Evolutionary conservation across 2,888 invertebrate species (phyloP).

Genomic region (Tenthredo distinguenda): DNA sequence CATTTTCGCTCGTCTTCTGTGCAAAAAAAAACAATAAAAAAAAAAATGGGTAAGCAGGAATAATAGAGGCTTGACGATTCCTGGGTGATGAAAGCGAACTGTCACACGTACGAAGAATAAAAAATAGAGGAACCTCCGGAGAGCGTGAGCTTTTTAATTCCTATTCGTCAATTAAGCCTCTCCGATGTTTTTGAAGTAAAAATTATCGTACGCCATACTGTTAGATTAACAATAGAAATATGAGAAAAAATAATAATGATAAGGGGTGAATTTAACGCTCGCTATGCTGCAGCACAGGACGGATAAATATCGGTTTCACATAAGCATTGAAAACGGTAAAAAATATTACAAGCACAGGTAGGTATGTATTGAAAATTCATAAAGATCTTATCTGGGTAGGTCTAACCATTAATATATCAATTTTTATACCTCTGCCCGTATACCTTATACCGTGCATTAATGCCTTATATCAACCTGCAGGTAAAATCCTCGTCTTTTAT

Average conservation of each 20-base stretch:
- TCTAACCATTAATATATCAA: constrained; percentile 13
- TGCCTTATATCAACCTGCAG: neutral
- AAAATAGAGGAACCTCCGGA: too few species aligned
- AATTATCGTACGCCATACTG: neutral
- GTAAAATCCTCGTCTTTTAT: neutral
- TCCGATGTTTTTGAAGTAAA: neutral
- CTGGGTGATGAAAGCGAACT: too few species aligned
- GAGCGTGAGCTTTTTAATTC: too few species aligned
- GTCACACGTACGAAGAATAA: too few species aligned
- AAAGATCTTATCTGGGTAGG: constrained; percentile 42
- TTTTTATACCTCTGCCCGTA: constrained; percentile 18
- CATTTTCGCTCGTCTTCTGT: too few species aligned
- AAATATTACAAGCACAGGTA: constrained; percentile 5
- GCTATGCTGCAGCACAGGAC: neutral
- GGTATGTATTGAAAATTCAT: constrained; percentile 52
- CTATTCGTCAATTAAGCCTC: neutral
- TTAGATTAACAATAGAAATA: neutral
- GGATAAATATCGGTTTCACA: constrained; percentile 15
- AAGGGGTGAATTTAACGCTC: neutral
- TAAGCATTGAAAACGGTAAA: constrained; percentile 13
- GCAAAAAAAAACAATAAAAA: too few species aligned
- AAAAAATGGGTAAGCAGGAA: too few species aligned
- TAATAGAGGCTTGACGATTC: too few species aligned
- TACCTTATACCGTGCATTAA: neutral
- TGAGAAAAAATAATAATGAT: neutral